Conservation (phyloP, 2,797 vertebrate genomes). For the Harpagifer antarcticus region DNA sequence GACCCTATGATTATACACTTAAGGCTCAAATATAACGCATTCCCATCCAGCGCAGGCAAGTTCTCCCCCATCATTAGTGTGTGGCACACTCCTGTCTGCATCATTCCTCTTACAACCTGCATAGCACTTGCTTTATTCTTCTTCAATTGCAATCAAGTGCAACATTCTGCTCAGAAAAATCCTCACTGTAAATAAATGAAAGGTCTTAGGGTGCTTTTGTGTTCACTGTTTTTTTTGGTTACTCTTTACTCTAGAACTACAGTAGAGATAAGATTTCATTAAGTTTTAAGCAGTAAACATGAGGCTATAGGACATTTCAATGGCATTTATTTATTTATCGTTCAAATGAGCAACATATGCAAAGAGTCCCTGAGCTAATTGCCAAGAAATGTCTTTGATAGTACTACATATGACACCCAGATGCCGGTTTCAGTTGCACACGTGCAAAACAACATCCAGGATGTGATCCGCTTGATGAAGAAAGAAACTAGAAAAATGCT, state of each 20-base stretch:
- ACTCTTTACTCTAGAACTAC: neutral
- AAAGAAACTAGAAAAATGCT: conserved; percentile 27
- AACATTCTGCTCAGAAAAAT: neutral
- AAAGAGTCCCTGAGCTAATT: conserved; percentile 41
- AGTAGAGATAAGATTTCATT: conserved; percentile 1
- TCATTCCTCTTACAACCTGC: conserved; percentile 29
- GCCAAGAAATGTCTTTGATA: conserved; percentile 40
- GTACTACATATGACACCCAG: conserved; percentile 69
- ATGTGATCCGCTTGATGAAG: conserved; percentile 52
- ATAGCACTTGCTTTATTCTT: conserved; percentile 22
- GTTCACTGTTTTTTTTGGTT: neutral
- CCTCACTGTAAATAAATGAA: conserved; percentile 4
- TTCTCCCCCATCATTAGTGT: conserved; percentile 55
- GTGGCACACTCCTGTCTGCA: conserved; percentile 45
- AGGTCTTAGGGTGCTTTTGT: neutral
- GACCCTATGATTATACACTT: conserved; percentile 85
- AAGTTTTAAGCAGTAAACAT: conserved; percentile 5
- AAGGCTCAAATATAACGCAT: conserved; percentile 79
- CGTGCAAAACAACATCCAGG: conserved; percentile 53
- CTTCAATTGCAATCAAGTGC: conserved; percentile 33
- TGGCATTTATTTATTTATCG: conserved; percentile 29
- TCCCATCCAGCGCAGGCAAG: conserved; percentile 79
- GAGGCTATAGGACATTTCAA: neutral
- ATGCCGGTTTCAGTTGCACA: conserved; percentile 56
- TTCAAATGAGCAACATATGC: conserved; percentile 35